phyloP scores from a whole-genome alignment of 2,888 invertebrate genomes.

The Tetrapedia diversipes region DNA sequence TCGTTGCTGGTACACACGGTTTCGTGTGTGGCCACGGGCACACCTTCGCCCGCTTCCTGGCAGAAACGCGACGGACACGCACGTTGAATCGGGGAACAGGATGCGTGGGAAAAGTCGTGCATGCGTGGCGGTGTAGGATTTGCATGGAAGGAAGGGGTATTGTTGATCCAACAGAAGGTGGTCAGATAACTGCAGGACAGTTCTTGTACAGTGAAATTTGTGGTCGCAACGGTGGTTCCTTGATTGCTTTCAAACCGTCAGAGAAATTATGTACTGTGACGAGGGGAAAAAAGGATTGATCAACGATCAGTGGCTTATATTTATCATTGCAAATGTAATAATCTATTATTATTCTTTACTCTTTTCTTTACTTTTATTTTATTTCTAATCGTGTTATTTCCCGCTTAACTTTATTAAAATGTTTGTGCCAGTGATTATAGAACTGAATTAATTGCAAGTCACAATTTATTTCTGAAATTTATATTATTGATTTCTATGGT shows the following conservation, averaged over 20 bases:
- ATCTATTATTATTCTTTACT: too few relatives aligned
- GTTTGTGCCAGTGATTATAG: too few relatives aligned
- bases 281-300: too few relatives aligned
- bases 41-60: slow-evolving; percentile 60
- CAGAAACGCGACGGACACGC: slow-evolving; percentile 56
- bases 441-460: too few relatives aligned
- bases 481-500: too few relatives aligned
- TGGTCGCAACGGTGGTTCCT: background rate
- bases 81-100: slow-evolving; percentile 50
- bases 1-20: slow-evolving; percentile 24
- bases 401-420: too few relatives aligned
- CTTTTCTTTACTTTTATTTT: too few relatives aligned
- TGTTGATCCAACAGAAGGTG: slow-evolving; percentile 22
- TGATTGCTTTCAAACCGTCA: background rate
- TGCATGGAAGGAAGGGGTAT: slow-evolving; percentile 29
- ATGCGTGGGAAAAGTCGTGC: slow-evolving; percentile 65
- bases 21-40: slow-evolving; percentile 34
- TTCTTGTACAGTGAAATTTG: slow-evolving; percentile 4
- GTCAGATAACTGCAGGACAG: background rate
- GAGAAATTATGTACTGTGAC: too few relatives aligned
- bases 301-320: too few relatives aligned
- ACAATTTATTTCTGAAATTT: too few relatives aligned
- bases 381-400: too few relatives aligned
- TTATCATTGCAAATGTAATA: too few relatives aligned
- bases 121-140: slow-evolving; percentile 49